Evolutionary conservation across 2,888 invertebrate species (phyloP).

Genomic region (Unio pictorum): DNA sequence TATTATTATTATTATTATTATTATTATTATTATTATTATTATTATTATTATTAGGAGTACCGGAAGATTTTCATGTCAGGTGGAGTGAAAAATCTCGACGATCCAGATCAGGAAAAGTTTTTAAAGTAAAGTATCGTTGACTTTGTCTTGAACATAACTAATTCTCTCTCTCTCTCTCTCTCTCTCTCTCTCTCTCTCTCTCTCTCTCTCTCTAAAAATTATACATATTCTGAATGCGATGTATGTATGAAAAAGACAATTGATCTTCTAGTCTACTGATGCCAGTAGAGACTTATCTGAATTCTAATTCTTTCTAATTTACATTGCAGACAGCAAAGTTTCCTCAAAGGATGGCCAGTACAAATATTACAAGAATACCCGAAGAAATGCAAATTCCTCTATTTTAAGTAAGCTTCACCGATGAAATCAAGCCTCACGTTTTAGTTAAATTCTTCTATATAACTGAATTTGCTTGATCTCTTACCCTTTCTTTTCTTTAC

Average conservation of each 20-base stretch:
- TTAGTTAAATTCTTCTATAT: neutral
- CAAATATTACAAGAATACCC: slow-evolving; percentile 46
- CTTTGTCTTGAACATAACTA: neutral
- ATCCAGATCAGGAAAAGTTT: slow-evolving; percentile 62
- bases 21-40: neutral
- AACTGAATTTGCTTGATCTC: neutral
- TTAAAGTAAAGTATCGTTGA: slow-evolving; percentile 41
- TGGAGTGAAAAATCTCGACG: slow-evolving; percentile 59
- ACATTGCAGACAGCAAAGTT: slow-evolving; percentile 37
- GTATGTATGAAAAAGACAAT: too few species aligned
- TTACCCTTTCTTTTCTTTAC: too few species aligned
- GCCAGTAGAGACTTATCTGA: too few species aligned
- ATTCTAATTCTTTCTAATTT: neutral
- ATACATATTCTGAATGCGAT: too few species aligned
- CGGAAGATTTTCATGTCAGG: slow-evolving; percentile 62
- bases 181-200: too few species aligned
- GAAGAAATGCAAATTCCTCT: slow-evolving; percentile 53
- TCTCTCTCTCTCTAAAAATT: too few species aligned
- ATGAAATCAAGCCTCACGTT: too few species aligned
- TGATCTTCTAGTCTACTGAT: too few species aligned
- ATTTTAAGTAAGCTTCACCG: slow-evolving; percentile 51
- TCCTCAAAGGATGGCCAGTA: slow-evolving; percentile 55
- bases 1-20: slow-evolving; percentile 3
- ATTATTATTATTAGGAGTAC: slow-evolving; percentile 42
- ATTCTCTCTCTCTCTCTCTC: too few species aligned